Base-by-base conservation (phyloP, 2,113 vertebrate genomes). In the Dryoscopus gambensis region DNA sequence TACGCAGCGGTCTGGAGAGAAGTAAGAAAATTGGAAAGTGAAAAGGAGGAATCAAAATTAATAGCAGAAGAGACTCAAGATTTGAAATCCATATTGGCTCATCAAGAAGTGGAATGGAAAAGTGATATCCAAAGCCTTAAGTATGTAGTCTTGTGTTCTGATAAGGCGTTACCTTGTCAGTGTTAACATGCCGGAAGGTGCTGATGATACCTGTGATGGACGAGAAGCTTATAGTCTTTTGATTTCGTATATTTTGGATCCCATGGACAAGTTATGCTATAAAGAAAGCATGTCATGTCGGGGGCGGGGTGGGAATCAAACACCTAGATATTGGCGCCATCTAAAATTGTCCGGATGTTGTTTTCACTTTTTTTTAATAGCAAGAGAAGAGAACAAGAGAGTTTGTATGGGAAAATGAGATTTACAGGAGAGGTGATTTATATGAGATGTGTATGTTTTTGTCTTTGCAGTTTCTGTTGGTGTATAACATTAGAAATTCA, bases 101-200 rank as follows among this genome's bases (percentile, higher is more conserved):
- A 64, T 57, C 90, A 95, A 78, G 96, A 95, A 91, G 65, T 67
- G 5, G 84, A 95, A 76, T 91, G 92, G 95, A 93, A 94, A 28
- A 96, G 31, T 33, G 92, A 97, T 47, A 82, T 95, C 16, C 77
- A 95, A 76, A 96, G 65, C 49, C 92, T 97, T 56, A 94, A 91
- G 96, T 97, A 89, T 44, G 92, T 84, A 84, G 35, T 35, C 24
- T 60, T 91, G 20, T 10, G 2, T 73, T 94, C 78, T 69, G 27
- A 56, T 47, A 16, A 27, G 5, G 12, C 63, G 22, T 76, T 91
- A 39, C 8, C 13, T 40, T 91, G 31, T 77, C 19, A 24, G 17
- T 64, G 15, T 25, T 63, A 13, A 8, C 68, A 23, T 64, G 27
- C 3, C 37, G 70, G 50, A 84, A 81, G 46, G 40, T 93, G 57